Conservation (phyloP, 2,797 vertebrate species). For the Propithecus perrieri region DNA sequence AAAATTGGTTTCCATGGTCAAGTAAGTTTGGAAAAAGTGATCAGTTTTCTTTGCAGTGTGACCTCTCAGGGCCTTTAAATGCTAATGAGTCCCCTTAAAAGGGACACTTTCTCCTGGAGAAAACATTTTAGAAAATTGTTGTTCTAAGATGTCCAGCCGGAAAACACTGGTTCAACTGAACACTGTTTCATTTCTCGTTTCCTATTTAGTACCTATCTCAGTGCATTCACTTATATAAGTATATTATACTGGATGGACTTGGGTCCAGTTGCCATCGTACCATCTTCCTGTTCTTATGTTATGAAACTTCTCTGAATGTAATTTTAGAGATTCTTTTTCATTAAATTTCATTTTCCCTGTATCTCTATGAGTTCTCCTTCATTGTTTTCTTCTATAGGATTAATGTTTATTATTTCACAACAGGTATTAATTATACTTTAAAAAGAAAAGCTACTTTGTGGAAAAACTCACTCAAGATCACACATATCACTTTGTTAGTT, state of each 20-base stretch:
- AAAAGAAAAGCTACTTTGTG: slow-evolving; percentile 5
- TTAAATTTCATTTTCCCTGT: background rate
- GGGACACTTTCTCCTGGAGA: background rate
- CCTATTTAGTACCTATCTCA: background rate
- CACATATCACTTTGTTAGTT: background rate
- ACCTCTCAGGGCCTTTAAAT: background rate
- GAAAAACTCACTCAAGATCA: background rate
- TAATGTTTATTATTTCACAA: slow-evolving; percentile 25
- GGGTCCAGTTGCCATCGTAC: background rate
- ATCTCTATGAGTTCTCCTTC: background rate
- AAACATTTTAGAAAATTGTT: background rate
- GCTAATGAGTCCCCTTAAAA: background rate
- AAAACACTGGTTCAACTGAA: background rate
- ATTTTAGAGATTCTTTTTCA: background rate
- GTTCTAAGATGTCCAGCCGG: background rate
- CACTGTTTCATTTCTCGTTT: background rate
- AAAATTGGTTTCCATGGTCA: background rate
- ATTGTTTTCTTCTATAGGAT: background rate
- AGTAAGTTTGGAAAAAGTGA: background rate
- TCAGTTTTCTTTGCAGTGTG: background rate
- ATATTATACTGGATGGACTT: background rate
- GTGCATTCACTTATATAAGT: background rate
- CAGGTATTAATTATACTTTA: background rate
- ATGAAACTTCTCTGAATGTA: background rate
- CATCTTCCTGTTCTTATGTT: background rate